phyloP scores from a whole-genome alignment of 2,797 vertebrate species.

The Sebastes umbrosus region DNA sequence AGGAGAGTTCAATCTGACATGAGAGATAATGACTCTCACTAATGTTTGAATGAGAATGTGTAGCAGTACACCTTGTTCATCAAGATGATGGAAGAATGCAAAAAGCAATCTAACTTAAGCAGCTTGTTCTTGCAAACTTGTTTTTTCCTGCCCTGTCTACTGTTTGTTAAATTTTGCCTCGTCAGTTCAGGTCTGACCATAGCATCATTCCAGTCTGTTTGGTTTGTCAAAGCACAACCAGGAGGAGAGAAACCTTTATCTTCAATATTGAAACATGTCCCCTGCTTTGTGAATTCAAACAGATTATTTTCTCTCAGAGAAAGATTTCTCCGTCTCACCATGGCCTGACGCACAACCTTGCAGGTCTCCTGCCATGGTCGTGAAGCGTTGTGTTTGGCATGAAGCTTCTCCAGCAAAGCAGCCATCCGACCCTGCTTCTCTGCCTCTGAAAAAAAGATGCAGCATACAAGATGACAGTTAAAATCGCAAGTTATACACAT shows the following conservation, averaged over 20 bases:
- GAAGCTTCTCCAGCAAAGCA: conserved; percentile 91
- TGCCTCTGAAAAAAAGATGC: conserved; percentile 77
- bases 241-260: neutral
- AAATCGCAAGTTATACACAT: neutral
- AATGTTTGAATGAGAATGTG: neutral
- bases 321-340: conserved; percentile 83
- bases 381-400: conserved; percentile 92
- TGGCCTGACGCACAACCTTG: conserved; percentile 96
- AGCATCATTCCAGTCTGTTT: neutral
- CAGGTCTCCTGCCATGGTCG: conserved; percentile 96
- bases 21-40: neutral
- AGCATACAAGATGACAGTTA: neutral
- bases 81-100: neutral
- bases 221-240: neutral
- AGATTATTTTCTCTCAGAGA: neutral
- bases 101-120: neutral
- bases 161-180: neutral
- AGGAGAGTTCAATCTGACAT: neutral
- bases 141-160: neutral
- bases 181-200: neutral
- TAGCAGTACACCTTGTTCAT: neutral
- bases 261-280: neutral
- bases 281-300: neutral
- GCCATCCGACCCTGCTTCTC: conserved; percentile 93
- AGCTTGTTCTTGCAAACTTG: neutral